Percentiles rank a stretch among this genome's conserved stretches.
These are phyloP conservation scores for Ariolimax columbianus DNA, from an alignment of 2,888 invertebrate genomes.

Conservation along the genomic window DNA sequence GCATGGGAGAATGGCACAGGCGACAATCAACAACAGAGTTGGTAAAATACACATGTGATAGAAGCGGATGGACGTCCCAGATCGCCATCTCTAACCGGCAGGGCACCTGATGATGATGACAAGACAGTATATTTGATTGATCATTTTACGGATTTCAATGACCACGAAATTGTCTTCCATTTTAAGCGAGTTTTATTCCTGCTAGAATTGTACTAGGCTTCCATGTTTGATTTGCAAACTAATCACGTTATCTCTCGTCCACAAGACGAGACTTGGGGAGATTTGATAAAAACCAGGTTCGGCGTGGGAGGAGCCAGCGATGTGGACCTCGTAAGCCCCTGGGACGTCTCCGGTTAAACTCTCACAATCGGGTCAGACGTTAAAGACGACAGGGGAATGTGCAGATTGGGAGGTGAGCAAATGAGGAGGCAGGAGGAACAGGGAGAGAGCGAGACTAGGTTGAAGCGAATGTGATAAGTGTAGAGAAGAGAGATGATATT, in stretches of 20 bases:
- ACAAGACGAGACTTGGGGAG: constrained; percentile 1
- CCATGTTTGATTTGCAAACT: constrained; percentile 43
- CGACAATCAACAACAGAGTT: too few relatives aligned
- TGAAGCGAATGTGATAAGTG: too few relatives aligned
- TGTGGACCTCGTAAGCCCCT: neutral
- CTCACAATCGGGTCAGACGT: constrained; percentile 28
- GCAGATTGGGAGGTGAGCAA: constrained; percentile 3
- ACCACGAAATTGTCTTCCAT: too few relatives aligned
- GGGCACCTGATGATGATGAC: too few relatives aligned
- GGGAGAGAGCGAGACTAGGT: neutral
- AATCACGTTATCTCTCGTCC: constrained; percentile 33
- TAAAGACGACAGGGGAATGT: constrained; percentile 7
- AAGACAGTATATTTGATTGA: too few relatives aligned
- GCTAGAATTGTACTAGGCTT: neutral
- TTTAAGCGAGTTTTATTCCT: too few relatives aligned
- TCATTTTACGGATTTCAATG: too few relatives aligned
- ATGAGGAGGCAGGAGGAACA: neutral
- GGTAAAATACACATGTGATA: too few relatives aligned
- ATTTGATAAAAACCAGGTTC: constrained; percentile 34
- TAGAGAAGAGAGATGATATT: too few relatives aligned
- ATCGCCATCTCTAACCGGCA: too few relatives aligned
- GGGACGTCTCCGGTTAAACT: constrained; percentile 19
- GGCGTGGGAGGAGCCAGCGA: constrained; percentile 16
- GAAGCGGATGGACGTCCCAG: too few relatives aligned
- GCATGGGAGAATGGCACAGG: too few relatives aligned